These are phyloP conservation scores for Plectropomus leopardus DNA, from an alignment of 2,113 vertebrate species.

Conservation along the genomic window DNA sequence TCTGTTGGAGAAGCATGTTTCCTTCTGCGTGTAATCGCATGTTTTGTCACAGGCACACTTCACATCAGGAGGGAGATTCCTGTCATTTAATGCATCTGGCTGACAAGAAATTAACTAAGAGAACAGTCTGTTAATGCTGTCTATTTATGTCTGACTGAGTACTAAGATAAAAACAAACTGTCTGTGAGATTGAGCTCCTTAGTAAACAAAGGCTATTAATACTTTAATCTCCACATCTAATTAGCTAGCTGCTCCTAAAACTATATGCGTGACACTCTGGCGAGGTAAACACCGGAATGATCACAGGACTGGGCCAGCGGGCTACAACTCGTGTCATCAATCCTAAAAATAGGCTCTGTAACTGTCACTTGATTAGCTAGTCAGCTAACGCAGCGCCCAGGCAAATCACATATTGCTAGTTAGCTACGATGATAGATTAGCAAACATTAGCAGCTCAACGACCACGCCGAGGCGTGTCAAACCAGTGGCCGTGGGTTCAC, in stretches of 20 bases:
- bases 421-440: constrained; percentile 12
- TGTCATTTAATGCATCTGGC: not conserved
- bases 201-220: constrained; percentile 71
- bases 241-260: constrained; percentile 30
- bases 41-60: constrained; percentile 1
- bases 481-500: not conserved
- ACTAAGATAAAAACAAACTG: not conserved
- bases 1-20: not conserved
- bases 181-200: constrained; percentile 1
- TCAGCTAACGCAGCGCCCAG: constrained; percentile 3
- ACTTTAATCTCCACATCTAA: constrained; percentile 68
- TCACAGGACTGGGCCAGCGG: constrained; percentile 27
- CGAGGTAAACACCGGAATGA: constrained; percentile 14
- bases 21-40: constrained; percentile 8
- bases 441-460: not conserved
- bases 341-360: constrained; percentile 41
- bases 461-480: not conserved
- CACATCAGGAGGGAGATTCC: not conserved
- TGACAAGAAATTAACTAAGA: not conserved
- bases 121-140: not conserved
- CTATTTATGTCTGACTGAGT: not conserved
- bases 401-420: not conserved
- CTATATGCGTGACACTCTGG: constrained; percentile 17
- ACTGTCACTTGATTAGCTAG: constrained; percentile 35
- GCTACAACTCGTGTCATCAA: constrained; percentile 14